Evolutionary conservation across 1,140 invertebrate species (phyloP).

Genomic region (Drosophila setifemur): DNA sequence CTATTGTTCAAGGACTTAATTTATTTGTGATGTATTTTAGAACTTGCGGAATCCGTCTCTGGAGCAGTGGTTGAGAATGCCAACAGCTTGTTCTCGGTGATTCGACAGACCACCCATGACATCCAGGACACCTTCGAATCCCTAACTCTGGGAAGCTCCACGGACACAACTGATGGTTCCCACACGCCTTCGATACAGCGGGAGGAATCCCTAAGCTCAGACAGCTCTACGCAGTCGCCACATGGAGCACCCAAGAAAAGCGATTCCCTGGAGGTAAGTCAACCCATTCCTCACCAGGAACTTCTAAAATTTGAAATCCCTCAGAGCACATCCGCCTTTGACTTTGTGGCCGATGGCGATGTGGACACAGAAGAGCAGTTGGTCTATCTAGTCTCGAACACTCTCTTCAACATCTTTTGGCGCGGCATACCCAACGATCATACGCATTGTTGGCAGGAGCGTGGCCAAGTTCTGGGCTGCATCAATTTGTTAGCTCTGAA

Average conservation of each 20-base stretch:
- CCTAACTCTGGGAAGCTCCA: conserved; percentile 57
- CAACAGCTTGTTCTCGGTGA: conserved; percentile 83
- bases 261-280: conserved; percentile 58
- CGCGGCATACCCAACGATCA: conserved; percentile 85
- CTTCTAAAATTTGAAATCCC: not conserved
- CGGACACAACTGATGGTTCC: conserved; percentile 43
- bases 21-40: conserved; percentile 40
- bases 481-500: conserved; percentile 85
- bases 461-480: conserved; percentile 86
- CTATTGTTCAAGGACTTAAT: too few relatives aligned
- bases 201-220: conserved; percentile 73
- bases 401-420: conserved; percentile 86
- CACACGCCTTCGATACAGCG: conserved; percentile 51
- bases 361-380: conserved; percentile 84
- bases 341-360: conserved; percentile 79
- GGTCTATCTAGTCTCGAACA: conserved; percentile 85
- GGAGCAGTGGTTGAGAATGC: conserved; percentile 84
- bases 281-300: accelerated
- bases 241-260: conserved; percentile 53
- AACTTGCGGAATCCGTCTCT: conserved; percentile 83
- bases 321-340: conserved; percentile 63
- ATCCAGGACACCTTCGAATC: conserved; percentile 83
- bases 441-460: conserved; percentile 85
- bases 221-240: conserved; percentile 76
- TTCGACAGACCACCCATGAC: conserved; percentile 84